Evolutionary conservation across 2,797 vertebrate species (phyloP), one percentile per base, ranked within the genome.

Genomic region (Coluber constrictor): DNA sequence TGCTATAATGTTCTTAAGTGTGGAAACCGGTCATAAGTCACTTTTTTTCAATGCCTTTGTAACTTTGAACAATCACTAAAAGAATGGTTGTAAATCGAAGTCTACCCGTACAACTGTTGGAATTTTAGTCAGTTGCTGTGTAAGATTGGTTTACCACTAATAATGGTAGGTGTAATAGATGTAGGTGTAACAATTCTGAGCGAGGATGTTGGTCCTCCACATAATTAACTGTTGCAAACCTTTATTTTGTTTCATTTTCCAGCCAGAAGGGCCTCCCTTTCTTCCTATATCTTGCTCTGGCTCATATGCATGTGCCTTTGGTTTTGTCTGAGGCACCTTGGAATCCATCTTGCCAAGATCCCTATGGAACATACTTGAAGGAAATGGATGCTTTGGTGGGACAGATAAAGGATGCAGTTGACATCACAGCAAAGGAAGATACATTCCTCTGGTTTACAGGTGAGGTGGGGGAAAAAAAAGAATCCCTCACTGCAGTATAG

Each of bases 241-340:
- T 0, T 0, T 1, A 47, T 4, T 16, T 91, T 0, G 93, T 63
- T 94, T 74, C 96, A 88, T n/a, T 1, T 0, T 18, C 93, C 91
- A 99, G 99, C 2, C 18, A 97, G 91, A 97, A 94, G 0, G 95
- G 97, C 20, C 98, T 96, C 79, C 99, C 99, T 5, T 99, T 98
- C 96, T 98, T 99, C 94, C 98, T 99, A 13, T 99, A 99, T 83
- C 90, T 99, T 92, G 99, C 98, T 0, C 95, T 99, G 95, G 98
- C 99, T 83, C 99, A 99, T 93, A 99, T 99, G 99, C 99, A 99
- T 0, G 99, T 99, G 37, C 99, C 99, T 0, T 97, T 99, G 91
- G 95, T 98, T 23, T 96, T 94, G 5, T 61, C 96, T 0, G 90
- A 15, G 0, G 59, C 1, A 0, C 88, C 94, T 5, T 94, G 94